Base-by-base conservation (phyloP, 2,888 invertebrate species). In the Caenorhabditis sp. region DNA sequence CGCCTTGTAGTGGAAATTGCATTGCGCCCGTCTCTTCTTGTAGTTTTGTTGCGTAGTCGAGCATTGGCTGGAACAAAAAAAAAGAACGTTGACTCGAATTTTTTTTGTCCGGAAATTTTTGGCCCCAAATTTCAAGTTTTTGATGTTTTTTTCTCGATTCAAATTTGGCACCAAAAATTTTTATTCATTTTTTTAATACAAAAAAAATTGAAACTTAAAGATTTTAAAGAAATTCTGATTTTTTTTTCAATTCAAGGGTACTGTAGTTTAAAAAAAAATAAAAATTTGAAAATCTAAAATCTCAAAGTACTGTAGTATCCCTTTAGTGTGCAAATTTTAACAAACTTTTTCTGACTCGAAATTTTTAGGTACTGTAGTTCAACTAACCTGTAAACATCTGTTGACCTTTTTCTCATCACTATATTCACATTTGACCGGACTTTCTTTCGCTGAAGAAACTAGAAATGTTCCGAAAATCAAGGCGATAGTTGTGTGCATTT, bases 1-100 rank as follows among this genome's bases (percentile, higher is more conserved):
- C 81, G 14, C 85, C 85, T 58, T 85, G 84, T 1, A 84, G 69
- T 17, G 83, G 82, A 50, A 85, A 84, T 51, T 84, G 84, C 76
- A 82, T 69, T 10, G 66, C 75, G 17, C 81, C 81, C 10, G 83
- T 82, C 57, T 84, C 79, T n/a, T 76, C 80, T 77, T 85, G 85
- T 1, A 85, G 70, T 49, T 79, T 75, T 23, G 81, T 77, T 10
- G 85, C 85, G 65, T 83, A 85, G 43, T 78, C 74, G 17, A 85
- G 78, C 79, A 85, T 85, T 19, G 85, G 85, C 82, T 84, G 75
- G 55, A 83, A 76, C 27, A 54, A 1, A 53, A 57, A 26, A 31
- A 31, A 26, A 59, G 54, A 37, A 37, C 3, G 51, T 12, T 19
- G n/a, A 61, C 17, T 26, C 23, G 36, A 62, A 27, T 23, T 19